Evolutionary conservation across 2,888 invertebrate species (phyloP), one percentile per base, ranked within the genome.

Genomic region (Deilephila porcellus): DNA sequence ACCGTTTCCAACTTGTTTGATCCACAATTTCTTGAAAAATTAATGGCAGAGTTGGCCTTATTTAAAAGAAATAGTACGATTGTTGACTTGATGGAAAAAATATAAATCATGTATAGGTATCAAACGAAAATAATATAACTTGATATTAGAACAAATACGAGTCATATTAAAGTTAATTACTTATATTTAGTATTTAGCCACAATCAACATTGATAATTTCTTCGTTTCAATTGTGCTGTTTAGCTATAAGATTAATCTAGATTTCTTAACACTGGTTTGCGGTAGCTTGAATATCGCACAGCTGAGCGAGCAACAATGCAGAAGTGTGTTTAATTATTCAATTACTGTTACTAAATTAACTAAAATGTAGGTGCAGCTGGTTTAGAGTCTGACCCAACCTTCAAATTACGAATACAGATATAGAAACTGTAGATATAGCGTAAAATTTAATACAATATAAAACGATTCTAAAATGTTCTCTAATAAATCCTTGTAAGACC

Each of bases 221-320:
- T 52, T 45, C 67, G 67, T 45, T 52, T 52, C 52, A 20, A 8
- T 67, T 37, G 52, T 45, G 14, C 37, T 2, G 64, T 20, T 52
- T 67, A 67, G 25, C 37, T 64, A n/a, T 67, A 25, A 52, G 45
- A 67, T 67, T 52, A 25, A 29, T 67, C 67, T 52, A 67, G 52
- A 52, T 67, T 52, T 14, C 45, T 17, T 25, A 45, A 11, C 20
- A 17, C 45, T 6, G 52, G 45, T 45, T 67, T 20, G 45, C 6
- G 45, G 1, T 45, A 64, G 52, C 17, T 20, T 25, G 14, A 45
- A 29, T 52, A 14, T 67, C 45, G 25, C 6, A 45, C 67, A 25
- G 64, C 52, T 67, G 25, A 52, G 25, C 20, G 52, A 11, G 25
- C 45, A 52, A 67, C 25, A 60, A 25, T 25, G 25, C 25, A 25